A percentile compares a stretch with the other conserved stretches of the same genome.
These are phyloP conservation scores for Atethmia centrago DNA, from an alignment of 2,888 invertebrate genomes.

Conservation along the genomic window DNA sequence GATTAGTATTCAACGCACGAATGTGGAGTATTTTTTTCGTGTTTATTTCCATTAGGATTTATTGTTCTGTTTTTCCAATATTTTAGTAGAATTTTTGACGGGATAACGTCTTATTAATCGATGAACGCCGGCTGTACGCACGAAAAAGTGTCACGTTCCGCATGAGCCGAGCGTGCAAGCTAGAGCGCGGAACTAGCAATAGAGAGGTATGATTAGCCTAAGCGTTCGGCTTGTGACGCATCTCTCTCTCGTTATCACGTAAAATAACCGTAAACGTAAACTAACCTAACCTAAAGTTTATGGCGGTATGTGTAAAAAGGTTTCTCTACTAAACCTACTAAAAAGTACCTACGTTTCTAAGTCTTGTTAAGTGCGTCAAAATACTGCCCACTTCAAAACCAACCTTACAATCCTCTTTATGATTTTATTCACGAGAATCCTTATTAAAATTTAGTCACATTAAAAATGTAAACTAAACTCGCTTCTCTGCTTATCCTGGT, in stretches of 20 bases:
- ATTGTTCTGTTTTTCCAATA: background rate
- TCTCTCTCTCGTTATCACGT: no score
- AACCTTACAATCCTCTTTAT: background rate
- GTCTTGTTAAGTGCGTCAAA: background rate
- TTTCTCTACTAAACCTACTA: background rate
- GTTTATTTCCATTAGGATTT: constrained; percentile 5
- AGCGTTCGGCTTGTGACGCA: no score
- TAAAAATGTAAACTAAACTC: constrained; percentile 33
- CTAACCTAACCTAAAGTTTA: no score
- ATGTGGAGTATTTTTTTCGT: background rate
- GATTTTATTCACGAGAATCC: background rate
- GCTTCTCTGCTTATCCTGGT: constrained; percentile 9
- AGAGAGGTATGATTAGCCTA: no score
- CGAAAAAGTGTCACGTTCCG: no score
- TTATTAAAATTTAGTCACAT: constrained; percentile 22
- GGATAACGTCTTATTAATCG: no score
- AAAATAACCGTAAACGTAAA: no score
- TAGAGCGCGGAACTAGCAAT: no score
- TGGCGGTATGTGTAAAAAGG: background rate
- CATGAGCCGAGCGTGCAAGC: no score
- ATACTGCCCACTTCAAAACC: background rate
- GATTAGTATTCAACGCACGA: constrained; percentile 35
- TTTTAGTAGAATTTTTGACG: no score
- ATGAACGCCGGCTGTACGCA: no score
- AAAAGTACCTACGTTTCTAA: background rate